Evolutionary conservation across 1,140 invertebrate species (phyloP).

Genomic region (Camponotus floridanus): DNA sequence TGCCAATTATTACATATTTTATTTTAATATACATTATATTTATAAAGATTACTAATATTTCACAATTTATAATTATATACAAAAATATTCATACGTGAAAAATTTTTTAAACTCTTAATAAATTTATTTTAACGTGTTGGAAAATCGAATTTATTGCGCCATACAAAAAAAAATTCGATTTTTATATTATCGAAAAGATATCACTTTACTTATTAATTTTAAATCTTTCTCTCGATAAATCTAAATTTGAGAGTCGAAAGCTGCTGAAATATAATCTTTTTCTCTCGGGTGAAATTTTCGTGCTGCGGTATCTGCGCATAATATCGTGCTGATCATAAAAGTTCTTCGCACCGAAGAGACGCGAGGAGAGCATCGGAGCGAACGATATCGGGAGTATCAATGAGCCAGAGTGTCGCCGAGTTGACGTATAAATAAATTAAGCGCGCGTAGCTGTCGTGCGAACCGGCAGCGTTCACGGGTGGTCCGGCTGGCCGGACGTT

Average conservation of each 20-base stretch:
- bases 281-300: background rate
- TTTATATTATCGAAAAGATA: background rate
- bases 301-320: background rate
- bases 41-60: background rate
- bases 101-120: background rate
- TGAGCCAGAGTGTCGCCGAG: slow-evolving; percentile 16
- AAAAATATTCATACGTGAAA: background rate
- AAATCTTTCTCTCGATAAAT: background rate
- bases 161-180: background rate
- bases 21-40: background rate
- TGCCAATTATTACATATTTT: background rate
- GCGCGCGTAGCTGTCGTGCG: slow-evolving; percentile 13
- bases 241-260: background rate
- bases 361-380: background rate
- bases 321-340: slow-evolving; percentile 52
- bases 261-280: background rate
- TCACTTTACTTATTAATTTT: background rate
- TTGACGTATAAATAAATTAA: slow-evolving; percentile 63
- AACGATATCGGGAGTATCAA: slow-evolving; percentile 59
- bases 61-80: background rate
- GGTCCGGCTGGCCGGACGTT: slow-evolving; percentile 49
- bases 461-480: slow-evolving; percentile 28
- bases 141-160: background rate
- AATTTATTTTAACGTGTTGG: background rate
- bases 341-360: background rate